Base-by-base conservation (phyloP, 2,888 invertebrate species). In the Drosophila imparisetae region DNA sequence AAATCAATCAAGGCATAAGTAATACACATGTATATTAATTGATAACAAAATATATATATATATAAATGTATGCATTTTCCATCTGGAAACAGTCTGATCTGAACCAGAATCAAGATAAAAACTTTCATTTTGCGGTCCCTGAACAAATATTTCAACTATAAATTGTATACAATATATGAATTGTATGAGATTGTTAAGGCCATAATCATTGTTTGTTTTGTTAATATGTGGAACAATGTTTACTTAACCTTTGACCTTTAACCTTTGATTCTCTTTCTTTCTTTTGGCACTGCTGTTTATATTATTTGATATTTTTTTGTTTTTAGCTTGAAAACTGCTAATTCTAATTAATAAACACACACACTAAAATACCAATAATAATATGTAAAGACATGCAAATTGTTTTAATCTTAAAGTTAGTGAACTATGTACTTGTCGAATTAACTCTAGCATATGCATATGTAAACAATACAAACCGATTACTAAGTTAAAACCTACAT, bases 371-470 rank as follows among this genome's bases (percentile, higher is more conserved):
- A 63, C 21, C 21, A 45, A 45, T 48, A 48, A 40, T 32, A 66
- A 58, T 57, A 55, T 71, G 68, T 65, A 62, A 65, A 68, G 54
- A 55, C 60, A 78, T 65, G 50, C 67, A 70, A 69, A 45, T 71
- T 83, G 81, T 83, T 74, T 73, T 83, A 61, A 75, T 74, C 55
- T 66, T 75, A 72, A 59, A 55, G 38, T 67, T 81, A 81, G 85
- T 75, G 75, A 64, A 84, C 55, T 74, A 72, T 66, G 72, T 75
- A 73, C 75, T 67, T 75, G 75, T 75, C 72, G 68, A 67, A 74
- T 57, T 78, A 75, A 68, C 53, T 61, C 30, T 53, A 42, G 21
- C 21, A 21, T 54, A 55, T 29, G 50, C 64, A 78, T 77, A 71
- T 64, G 72, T 73, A 72, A 53, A 65, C 66, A 75, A 61, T 73